Percentiles rank a stretch among this genome's conserved stretches.
These are phyloP conservation scores for Nesometra sesokonis DNA, from an alignment of 35 echinoderm and acorn worm genomes.

Conservation along the genomic window DNA sequence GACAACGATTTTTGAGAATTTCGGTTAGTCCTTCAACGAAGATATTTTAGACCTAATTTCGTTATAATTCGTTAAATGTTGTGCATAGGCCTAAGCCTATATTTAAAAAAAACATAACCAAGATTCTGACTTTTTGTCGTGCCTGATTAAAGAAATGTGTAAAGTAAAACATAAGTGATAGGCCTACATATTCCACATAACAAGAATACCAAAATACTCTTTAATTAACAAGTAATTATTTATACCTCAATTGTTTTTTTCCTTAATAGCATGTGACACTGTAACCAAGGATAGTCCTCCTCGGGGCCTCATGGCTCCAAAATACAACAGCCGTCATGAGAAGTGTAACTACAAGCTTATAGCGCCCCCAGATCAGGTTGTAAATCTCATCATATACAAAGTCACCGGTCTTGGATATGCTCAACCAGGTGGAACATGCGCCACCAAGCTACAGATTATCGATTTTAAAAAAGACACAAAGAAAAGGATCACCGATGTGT, in stretches of 20 bases:
- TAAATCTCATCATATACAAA: background rate
- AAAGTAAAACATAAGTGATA: no score
- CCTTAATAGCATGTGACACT: background rate
- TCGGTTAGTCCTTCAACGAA: no score
- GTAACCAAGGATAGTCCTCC: background rate
- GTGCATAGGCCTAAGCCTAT: no score
- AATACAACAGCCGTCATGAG: background rate
- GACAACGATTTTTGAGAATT: no score
- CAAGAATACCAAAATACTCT: no score
- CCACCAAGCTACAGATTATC: background rate
- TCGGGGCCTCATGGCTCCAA: background rate
- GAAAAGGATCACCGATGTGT: background rate
- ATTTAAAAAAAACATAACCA: no score
- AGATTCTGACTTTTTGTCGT: no score
- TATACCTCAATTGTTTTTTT: background rate
- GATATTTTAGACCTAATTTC: no score
- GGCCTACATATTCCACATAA: no score
- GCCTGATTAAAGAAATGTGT: no score
- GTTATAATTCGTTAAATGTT: no score
- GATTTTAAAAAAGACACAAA: background rate
- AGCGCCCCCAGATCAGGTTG: background rate
- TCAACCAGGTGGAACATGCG: background rate
- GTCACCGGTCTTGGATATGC: background rate
- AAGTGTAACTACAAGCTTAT: background rate
- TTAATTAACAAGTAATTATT: no score